Evolutionary conservation across 2,888 invertebrate species (phyloP), one percentile per base, ranked within the genome.

Genomic region (Agriopis marginaria): DNA sequence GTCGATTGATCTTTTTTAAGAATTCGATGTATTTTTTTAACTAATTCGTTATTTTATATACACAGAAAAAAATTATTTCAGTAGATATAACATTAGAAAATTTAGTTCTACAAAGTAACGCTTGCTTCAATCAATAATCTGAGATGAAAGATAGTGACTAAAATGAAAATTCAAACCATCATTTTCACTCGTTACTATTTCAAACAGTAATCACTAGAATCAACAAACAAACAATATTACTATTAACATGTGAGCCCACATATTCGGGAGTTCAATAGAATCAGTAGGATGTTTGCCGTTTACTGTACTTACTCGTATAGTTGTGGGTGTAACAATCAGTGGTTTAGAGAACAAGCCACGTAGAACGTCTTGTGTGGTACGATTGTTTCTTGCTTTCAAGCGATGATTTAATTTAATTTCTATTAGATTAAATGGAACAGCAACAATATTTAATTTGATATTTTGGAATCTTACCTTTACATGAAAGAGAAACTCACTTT

Each of bases 261-360:
- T 51, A 63, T 59, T 68, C 23, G 63, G 49, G n/a, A 68, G 44
- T 68, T 60, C 59, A 60, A 68, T 60, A 59, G 60, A 54, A 59
- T 40, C 47, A 47, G 63, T 56, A 8, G 39, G 58, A 58, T 61
- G 53, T 47, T 63, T 42, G 39, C 50, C 49, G 42, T 50, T 65
- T 44, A 62, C 45, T 51, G 23, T 62, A 45, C 17, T 11, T 49
- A 56, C 32, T 32, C 50, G 32, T 32, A 32, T 32, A 11, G 51
- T n/a, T 47, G 68, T 68, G 68, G 68, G 68, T 42, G 54, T 47
- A 63, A 68, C 63, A 67, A 67, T 67, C 58, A 59, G 44, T 42
- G 51, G 44, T 49, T 54, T 40, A 40, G 32, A 55, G 42, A 63
- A 51, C 55, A 49, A 11, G 55, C 17, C 45, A 40, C 54, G 11